Base-by-base conservation (phyloP, 1,140 invertebrate genomes). In the Caenorhabditis tropicalis region DNA sequence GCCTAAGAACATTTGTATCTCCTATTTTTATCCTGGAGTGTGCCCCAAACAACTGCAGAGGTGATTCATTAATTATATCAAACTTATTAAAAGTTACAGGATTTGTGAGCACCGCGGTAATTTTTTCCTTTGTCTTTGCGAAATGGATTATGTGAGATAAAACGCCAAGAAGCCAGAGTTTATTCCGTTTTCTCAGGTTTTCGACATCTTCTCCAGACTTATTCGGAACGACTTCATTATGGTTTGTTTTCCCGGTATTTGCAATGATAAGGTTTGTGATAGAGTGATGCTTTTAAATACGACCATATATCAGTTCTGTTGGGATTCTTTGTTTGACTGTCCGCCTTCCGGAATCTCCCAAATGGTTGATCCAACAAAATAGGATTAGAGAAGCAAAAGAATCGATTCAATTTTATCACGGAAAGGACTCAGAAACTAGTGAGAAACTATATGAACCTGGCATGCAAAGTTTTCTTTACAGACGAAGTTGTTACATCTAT, bases 331-430 rank as follows among this genome's bases (percentile, higher is more conserved):
- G 36, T 2, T 27, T 74, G 65, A 15, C 19, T n/a, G 5, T 21
- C 24, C 65, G 65, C 10, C n/a, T 74, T 24, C 65, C 65, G 16
- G 65, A 74, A 21, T 74, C 65, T 21, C 65, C 65, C 16, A 74
- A 74, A 43, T 74, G 33, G 33, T 21, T 74, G 4, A n/a, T 74
- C 6, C 29, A 31, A 15, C 65, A 74, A 46, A 74, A 74, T 10
- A 74, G 36, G 43, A n/a, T 74, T 1, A n/a, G 6, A 46, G 36
- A 74, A 31, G 65, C 65, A 10, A 74, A 0, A 46, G 27, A 31
- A 15, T n/a, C 65, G 21, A 46, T 74, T 12, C 4, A 7, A 24
- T 74, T 33, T 74, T 74, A 74, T 43, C 36, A 74, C 10, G 65
- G 65, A 10, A 12, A 33, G 5, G n/a, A 46, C 7, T 74, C 12